Evolutionary conservation across 2,113 vertebrate genomes (phyloP), one percentile per base, ranked within the genome.

Genomic region (Coturnix japonica): DNA sequence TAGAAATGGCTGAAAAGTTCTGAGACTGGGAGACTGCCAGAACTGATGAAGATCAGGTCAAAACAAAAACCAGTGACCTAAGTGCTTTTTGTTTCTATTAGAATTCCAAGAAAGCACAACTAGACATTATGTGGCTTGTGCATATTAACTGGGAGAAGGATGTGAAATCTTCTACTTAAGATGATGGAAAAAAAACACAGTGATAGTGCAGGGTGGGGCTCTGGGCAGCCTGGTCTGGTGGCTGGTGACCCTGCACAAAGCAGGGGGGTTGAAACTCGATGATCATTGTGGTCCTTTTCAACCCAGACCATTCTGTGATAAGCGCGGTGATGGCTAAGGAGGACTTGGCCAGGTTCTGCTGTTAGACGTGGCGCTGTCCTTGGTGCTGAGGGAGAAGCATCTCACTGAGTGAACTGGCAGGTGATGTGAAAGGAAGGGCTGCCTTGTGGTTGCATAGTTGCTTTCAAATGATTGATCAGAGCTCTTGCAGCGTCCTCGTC

Each of bases 341-440:
- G 56, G 76, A 78, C 8, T 6, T 17, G 3, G 3, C 19, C 5
- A 54, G 72, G 39, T 30, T 71, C 57, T 91, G 57, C 39, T 81
- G 4, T 51, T 72, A 44, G 39, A 39, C 12, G 26, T 53, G 51
- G 51, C 14, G 19, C 4, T 33, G 5, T n/a, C 28, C 54, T 71
- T 0, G 0, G 83, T 81, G 31, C 47, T 31, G 35, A 66, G 56
- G 11, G 16, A 47, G 19, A 44, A 67, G 54, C 12, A 30, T 26
- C 22, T 26, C 14, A 0, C 25, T 53, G 49, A 44, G 72, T 13
- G 69, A 80, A 51, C 0, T 2, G 22, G 25, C 30, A 65, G 33
- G 8, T 33, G 67, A 22, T 20, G 13, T 85, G 75, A 54, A 90
- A 23, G 4, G 5, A 90, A 23, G 4, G 5, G 39, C 54, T 35